phyloP scores from a whole-genome alignment of 2,888 invertebrate genomes.

The Podabrus alpinus region DNA sequence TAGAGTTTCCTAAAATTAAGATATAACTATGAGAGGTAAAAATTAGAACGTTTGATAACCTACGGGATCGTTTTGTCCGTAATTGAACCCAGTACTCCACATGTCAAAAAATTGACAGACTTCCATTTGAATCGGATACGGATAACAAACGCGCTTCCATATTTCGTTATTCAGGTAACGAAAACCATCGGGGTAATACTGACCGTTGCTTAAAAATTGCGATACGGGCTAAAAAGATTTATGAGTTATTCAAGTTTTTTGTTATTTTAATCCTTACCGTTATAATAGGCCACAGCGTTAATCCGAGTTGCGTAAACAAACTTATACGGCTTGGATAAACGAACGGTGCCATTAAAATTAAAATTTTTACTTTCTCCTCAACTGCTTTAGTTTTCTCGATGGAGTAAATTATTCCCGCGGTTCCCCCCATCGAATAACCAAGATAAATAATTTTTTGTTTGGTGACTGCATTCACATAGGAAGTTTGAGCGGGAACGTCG shows the following conservation, averaged over 20 bases:
- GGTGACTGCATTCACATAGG: slow-evolving; percentile 27
- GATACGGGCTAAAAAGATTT: background rate
- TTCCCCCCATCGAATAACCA: slow-evolving; percentile 86
- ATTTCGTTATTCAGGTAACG: background rate
- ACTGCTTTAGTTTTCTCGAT: slow-evolving; percentile 69
- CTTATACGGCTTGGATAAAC: slow-evolving; percentile 60
- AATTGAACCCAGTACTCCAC: slow-evolving; percentile 25
- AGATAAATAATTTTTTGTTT: slow-evolving; percentile 63
- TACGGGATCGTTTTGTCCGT: slow-evolving; percentile 35
- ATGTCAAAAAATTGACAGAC: slow-evolving; percentile 29
- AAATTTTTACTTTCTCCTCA: slow-evolving; percentile 64
- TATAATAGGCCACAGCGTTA: background rate
- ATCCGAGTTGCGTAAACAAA: slow-evolving; percentile 49
- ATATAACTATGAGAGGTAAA: background rate
- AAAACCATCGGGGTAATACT: background rate
- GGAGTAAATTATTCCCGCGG: slow-evolving; percentile 68
- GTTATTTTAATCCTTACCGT: background rate
- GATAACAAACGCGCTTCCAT: background rate
- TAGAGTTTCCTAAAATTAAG: slow-evolving; percentile 46
- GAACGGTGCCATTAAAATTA: slow-evolving; percentile 65
- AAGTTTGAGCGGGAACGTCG: slow-evolving; percentile 26
- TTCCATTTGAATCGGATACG: slow-evolving; percentile 29
- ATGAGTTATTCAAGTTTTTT: background rate
- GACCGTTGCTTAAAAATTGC: background rate
- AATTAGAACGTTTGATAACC: background rate